These are phyloP conservation scores for Orthosia incerta DNA, from an alignment of 2,888 invertebrate species.

Conservation along the genomic window DNA sequence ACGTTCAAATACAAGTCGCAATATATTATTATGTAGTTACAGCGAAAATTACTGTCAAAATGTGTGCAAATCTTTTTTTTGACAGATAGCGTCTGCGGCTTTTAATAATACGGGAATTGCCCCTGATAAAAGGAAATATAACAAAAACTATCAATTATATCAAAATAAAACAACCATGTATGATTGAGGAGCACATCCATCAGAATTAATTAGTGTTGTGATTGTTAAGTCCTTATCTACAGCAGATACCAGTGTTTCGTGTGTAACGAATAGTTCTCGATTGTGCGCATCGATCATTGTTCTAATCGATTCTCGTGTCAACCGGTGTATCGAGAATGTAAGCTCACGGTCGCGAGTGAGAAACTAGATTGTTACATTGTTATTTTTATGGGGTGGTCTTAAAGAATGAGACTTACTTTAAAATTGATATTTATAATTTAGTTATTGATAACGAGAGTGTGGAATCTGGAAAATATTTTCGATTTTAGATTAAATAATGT, in stretches of 20 bases:
- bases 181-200: constrained; percentile 71
- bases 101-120: no score
- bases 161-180: constrained; percentile 16
- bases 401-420: neutral
- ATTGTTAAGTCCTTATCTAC: constrained; percentile 74
- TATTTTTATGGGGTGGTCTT: constrained; percentile 19
- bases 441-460: neutral
- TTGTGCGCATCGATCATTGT: constrained; percentile 76
- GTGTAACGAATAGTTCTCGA: constrained; percentile 72
- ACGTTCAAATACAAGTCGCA: no score
- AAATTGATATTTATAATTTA: neutral
- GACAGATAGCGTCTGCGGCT: no score
- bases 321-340: constrained; percentile 45
- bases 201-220: constrained; percentile 80
- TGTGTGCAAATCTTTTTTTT: no score
- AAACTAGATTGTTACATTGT: constrained; percentile 16
- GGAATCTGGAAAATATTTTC: neutral
- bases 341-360: constrained; percentile 24
- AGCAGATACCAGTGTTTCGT: constrained; percentile 70
- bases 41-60: no score
- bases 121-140: neutral
- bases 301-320: constrained; percentile 65
- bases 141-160: constrained; percentile 30
- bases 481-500: no score
- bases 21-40: no score